Conservation (phyloP, 2,797 vertebrate species). For the Pteronotus mesoamericanus region DNA sequence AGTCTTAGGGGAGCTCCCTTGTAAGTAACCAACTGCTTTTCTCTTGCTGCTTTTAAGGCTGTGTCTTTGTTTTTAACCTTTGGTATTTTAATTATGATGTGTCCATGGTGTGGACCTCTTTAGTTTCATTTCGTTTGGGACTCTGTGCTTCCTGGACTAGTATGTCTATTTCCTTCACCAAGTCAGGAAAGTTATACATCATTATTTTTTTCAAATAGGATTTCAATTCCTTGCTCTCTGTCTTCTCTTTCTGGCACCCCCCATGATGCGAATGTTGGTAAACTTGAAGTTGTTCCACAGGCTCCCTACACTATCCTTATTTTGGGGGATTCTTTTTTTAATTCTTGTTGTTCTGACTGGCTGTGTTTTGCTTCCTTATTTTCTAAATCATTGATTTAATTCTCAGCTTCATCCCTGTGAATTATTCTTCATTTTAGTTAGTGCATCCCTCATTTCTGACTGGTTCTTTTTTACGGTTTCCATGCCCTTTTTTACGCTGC, state of each 20-base stretch:
- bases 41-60: background rate
- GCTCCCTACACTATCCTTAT: background rate
- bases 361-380: background rate
- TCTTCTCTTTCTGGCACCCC: background rate
- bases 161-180: background rate
- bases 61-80: background rate
- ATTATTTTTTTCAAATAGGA: background rate
- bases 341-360: background rate
- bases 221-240: background rate
- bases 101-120: background rate
- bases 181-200: background rate
- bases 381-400: background rate
- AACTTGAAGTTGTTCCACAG: background rate
- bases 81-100: background rate
- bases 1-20: background rate
- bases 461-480: background rate
- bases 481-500: background rate
- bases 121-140: background rate
- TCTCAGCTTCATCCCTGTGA: background rate
- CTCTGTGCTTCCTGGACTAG: background rate
- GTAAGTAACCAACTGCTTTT: background rate
- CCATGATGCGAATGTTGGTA: background rate
- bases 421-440: background rate
- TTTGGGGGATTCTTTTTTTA: background rate
- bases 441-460: background rate